Percentiles rank a stretch among this genome's conserved stretches.
phyloP scores from a whole-genome alignment of 2,888 invertebrate species.

The Drosophila siamana region DNA sequence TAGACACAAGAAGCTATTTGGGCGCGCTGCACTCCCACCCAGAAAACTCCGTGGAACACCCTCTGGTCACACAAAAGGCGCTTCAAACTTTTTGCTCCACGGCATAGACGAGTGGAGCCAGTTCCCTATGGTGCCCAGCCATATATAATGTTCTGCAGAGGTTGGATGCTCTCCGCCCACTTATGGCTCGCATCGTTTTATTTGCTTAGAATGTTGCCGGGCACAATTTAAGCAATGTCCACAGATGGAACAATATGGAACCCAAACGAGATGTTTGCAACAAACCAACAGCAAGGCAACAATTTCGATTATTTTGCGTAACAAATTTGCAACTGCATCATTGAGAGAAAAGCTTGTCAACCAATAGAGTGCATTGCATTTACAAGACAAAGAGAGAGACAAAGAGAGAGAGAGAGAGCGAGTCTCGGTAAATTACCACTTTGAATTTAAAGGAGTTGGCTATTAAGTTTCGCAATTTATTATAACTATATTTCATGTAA shows the following conservation, averaged over 20 bases:
- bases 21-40: conserved; percentile 17
- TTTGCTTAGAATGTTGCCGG: conserved; percentile 17
- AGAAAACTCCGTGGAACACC: background rate
- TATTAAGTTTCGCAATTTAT: conserved; percentile 46
- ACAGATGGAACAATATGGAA: conserved; percentile 37
- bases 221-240: conserved; percentile 16
- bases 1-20: conserved; percentile 52
- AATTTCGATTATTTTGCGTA: background rate
- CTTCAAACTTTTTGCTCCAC: conserved; percentile 30
- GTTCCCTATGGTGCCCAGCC: conserved; percentile 9
- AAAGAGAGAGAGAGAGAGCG: no score
- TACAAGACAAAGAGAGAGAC: background rate
- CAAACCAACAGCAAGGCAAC: background rate
- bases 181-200: conserved; percentile 28
- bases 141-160: conserved; percentile 32
- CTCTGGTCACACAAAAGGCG: conserved; percentile 18
- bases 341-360: background rate
- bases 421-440: background rate
- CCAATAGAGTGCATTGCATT: background rate
- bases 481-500: conserved; percentile 31
- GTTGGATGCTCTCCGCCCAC: conserved; percentile 18
- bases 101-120: conserved; percentile 2
- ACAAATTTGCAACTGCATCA: background rate
- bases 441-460: conserved; percentile 9
- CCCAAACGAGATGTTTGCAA: conserved; percentile 13